These are phyloP conservation scores for Arizona elegans DNA, from an alignment of 2,113 vertebrate species.

Conservation along the genomic window DNA sequence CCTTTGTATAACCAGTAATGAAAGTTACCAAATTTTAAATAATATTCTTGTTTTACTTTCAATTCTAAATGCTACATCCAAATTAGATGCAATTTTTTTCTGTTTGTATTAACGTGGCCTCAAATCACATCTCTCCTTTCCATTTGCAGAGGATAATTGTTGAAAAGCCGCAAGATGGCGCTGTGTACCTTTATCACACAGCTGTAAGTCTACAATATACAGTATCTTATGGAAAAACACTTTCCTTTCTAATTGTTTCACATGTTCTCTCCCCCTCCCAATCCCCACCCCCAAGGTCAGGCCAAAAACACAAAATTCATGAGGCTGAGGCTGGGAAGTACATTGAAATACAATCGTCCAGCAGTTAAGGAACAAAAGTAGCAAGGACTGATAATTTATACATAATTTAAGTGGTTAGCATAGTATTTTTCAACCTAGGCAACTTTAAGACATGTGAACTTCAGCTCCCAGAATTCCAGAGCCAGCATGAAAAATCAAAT, in stretches of 20 bases:
- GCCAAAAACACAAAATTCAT: background rate
- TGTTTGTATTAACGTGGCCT: background rate
- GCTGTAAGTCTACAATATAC: background rate
- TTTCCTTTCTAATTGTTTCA: background rate
- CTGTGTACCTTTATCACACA: slow-evolving; percentile 1
- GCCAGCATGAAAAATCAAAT: background rate
- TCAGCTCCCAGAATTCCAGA: background rate
- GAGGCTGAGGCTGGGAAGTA: background rate
- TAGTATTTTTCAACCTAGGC: background rate
- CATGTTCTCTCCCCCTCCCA: background rate
- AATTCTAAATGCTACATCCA: background rate
- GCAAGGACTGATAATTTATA: background rate
- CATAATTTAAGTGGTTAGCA: background rate
- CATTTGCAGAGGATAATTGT: background rate
- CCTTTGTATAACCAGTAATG: background rate
- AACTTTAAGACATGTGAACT: background rate
- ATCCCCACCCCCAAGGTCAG: background rate
- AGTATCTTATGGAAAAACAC: background rate
- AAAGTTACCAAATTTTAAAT: background rate
- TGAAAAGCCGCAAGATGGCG: slow-evolving; percentile 48
- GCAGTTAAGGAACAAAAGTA: background rate
- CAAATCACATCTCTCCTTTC: accelerated
- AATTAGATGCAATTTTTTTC: background rate
- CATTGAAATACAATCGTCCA: accelerated
- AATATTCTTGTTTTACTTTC: background rate